Base-by-base conservation (phyloP, 2,888 invertebrate genomes). In the Petrophora chlorosata region DNA sequence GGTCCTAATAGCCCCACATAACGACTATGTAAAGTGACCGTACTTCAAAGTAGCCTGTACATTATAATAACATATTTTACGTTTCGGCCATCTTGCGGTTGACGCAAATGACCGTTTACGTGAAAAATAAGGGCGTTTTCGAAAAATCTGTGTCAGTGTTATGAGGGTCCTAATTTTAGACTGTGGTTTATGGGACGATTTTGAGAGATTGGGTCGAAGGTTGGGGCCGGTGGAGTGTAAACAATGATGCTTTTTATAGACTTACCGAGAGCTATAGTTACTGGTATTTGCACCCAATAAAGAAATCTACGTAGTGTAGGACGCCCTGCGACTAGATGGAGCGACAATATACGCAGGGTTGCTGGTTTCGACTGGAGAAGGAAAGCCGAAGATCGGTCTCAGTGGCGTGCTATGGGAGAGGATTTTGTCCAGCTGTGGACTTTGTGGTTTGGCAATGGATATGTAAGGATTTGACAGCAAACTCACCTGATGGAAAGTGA, bases 21-120 rank as follows among this genome's bases (percentile, higher is more conserved):
- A 50, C 49, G 43, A 50, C 34, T 34, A 50, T 50, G 49, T 44
- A 44, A 49, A 40, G 43, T 43, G 49, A 50, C 49, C 49, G 29
- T 30, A 44, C 49, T 44, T 44, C 39, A 40, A 67, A 78, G 70
- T 69, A 71, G 67, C 60, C 67, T 67, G 69, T 62, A 64, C 68
- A 79, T 79, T 81, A 78, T 76, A 72, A 76, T 78, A 82, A 79
- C 74, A 74, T 77, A 74, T 79, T 79, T 78, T 70, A 77, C 71
- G 59, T 60, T 64, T 53, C 70, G 58, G 60, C 76, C 76, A 75
- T 79, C 79, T 80, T 82, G 82, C 61, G 54, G 53, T 65, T 76
- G 82, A 81, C 81, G 69, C 75, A 82, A 84, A 83, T 81, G 82
- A 79, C 72, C 54, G 59, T 65, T 63, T 57, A 56, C 64, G 59